Evolutionary conservation across 1,140 invertebrate species (phyloP).

Genomic region (Nylanderia fulva): DNA sequence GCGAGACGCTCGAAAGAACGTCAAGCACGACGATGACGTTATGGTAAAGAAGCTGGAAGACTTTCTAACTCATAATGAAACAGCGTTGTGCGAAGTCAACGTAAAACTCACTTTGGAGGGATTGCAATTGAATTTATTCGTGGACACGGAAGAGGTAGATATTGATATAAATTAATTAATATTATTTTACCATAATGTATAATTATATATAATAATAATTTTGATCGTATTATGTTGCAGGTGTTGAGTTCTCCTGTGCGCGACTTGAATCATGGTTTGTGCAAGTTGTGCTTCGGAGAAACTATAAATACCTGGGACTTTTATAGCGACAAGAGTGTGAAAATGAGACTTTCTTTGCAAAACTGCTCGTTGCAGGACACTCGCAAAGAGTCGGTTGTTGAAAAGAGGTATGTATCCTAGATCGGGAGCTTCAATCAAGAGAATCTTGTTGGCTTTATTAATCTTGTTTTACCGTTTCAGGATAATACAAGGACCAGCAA

Average conservation of each 20-base stretch:
- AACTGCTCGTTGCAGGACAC: constrained; percentile 91
- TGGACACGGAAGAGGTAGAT: constrained; percentile 89
- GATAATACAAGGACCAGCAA: constrained; percentile 90
- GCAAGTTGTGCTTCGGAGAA: constrained; percentile 91
- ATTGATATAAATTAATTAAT: constrained; percentile 8
- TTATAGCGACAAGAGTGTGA: constrained; percentile 90
- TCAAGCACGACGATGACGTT: constrained; percentile 85
- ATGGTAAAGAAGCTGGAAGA: constrained; percentile 90
- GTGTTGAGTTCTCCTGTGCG: constrained; percentile 91
- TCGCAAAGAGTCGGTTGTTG: constrained; percentile 88
- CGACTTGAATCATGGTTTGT: constrained; percentile 90
- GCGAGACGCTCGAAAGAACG: constrained; percentile 27
- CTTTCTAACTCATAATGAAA: constrained; percentile 90
- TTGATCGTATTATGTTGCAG: constrained; percentile 73
- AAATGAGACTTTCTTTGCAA: constrained; percentile 91
- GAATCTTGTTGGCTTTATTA: neutral
- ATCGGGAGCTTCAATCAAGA: neutral
- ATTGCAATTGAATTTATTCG: constrained; percentile 90
- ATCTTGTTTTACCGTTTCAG: constrained; percentile 81
- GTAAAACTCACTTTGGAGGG: constrained; percentile 89
- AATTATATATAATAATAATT: neutral
- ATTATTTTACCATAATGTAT: neutral
- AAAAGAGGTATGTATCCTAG: constrained; percentile 87
- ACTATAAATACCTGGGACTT: constrained; percentile 88
- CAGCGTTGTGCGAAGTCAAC: constrained; percentile 84